Evolutionary conservation across 2,888 invertebrate species (phyloP).

Genomic region (Morinoia aosen): DNA sequence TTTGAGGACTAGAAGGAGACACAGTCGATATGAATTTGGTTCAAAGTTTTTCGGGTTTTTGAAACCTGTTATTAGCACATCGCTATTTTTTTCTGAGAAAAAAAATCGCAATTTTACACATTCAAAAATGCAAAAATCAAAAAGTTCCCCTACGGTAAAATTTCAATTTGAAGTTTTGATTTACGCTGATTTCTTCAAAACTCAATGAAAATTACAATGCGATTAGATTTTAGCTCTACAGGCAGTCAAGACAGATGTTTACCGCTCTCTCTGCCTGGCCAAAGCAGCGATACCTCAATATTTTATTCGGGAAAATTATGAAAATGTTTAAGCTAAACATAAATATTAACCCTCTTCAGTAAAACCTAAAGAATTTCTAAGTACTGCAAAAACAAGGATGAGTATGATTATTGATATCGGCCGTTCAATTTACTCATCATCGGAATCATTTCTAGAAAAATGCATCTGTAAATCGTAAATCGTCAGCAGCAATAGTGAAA

Average conservation of each 20-base stretch:
- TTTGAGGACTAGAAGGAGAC: neutral
- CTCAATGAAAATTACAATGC: neutral
- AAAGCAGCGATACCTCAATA: too few species aligned
- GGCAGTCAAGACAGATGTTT: too few species aligned
- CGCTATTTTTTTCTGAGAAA: too few species aligned
- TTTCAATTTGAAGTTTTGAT: neutral
- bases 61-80: neutral
- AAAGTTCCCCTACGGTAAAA: neutral
- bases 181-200: neutral
- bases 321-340: too few species aligned
- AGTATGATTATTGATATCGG: too few species aligned
- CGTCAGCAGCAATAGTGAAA: too few species aligned
- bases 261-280: too few species aligned
- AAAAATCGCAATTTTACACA: neutral
- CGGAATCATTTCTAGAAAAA: too few species aligned
- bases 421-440: too few species aligned
- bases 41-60: neutral
- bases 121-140: neutral
- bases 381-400: neutral
- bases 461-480: too few species aligned
- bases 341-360: too few species aligned
- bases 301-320: too few species aligned
- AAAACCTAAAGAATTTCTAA: neutral
- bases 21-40: neutral
- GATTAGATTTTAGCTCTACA: neutral